Base-by-base conservation (phyloP, 2,888 invertebrate genomes). In the Drosophila formosana region DNA sequence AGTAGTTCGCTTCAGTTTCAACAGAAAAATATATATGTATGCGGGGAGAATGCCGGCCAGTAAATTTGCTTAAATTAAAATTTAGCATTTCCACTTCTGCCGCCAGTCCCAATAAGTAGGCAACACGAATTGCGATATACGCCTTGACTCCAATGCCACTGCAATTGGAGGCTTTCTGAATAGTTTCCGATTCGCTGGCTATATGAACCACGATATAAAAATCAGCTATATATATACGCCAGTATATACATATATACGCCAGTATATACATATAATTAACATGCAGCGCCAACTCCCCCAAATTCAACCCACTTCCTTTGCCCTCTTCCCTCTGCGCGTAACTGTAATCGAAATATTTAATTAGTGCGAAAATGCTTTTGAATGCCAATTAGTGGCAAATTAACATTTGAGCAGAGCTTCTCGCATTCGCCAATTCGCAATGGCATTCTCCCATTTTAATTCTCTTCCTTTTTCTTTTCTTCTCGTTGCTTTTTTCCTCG, bases 331-430 rank as follows among this genome's bases (percentile, higher is more conserved):
- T 18, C 52, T 61, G 26, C 58, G 47, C 52, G 61, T 53, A 60
- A 60, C 72, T 72, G 85, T 80, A 85, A 89, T 85, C 82, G 83
- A 88, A 88, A 89, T 88, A 86, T 89, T 88, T 89, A 88, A 89
- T 89, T 88, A 88, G 83, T 83, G 88, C 85, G 75, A 79, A 87
- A 90, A 87, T 82, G 81, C 81, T 79, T 90, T 90, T 89, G 87
- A 85, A 84, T 83, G 81, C 82, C 85, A 88, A 88, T 88, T 88
- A 89, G 83, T 89, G 90, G 88, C 74, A 81, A 89, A 87, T 87
- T 87, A 80, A 87, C 84, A 81, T 84, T 83, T 73, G 76, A 78
- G 73, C 61, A 58, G 71, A 34, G 68, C 58, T 72, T 52, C 65
- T 75, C 56, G 57, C 46, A 43, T 56, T 63, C 47, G 26, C 37